A percentile compares a stretch with the other conserved stretches of the same genome.
Conservation (phyloP, 2,888 invertebrate genomes). For the Pseudococcus viburni region DNA sequence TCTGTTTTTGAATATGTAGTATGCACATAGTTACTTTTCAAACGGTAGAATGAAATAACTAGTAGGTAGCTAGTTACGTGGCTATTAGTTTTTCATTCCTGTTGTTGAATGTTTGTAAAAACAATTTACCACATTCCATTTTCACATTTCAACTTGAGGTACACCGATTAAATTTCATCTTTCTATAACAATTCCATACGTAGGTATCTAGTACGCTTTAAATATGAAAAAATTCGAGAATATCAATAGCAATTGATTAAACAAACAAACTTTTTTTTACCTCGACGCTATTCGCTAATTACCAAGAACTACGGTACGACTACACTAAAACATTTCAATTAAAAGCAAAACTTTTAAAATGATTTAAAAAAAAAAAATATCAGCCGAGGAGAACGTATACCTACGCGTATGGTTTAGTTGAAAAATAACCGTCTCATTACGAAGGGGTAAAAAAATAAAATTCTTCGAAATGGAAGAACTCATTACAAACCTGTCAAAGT, state of each 20-base stretch:
- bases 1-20: neutral
- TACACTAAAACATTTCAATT: neutral
- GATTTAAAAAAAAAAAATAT: constrained; percentile 3
- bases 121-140: neutral
- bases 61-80: neutral
- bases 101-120: neutral
- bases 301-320: neutral
- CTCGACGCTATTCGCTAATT: neutral
- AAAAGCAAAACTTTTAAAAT: neutral
- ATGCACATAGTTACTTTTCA: neutral
- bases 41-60: neutral
- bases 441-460: neutral
- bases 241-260: neutral
- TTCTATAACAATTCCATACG: neutral
- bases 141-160: neutral
- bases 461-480: neutral
- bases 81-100: neutral
- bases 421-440: neutral
- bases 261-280: neutral
- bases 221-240: too few relatives aligned
- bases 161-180: constrained; percentile 8
- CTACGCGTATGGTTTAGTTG: neutral
- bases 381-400: neutral
- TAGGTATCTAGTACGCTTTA: too few relatives aligned
- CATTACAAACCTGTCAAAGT: constrained; percentile 11